phyloP scores from a whole-genome alignment of 1,140 invertebrate genomes.

The Brachionus plicatilis region DNA sequence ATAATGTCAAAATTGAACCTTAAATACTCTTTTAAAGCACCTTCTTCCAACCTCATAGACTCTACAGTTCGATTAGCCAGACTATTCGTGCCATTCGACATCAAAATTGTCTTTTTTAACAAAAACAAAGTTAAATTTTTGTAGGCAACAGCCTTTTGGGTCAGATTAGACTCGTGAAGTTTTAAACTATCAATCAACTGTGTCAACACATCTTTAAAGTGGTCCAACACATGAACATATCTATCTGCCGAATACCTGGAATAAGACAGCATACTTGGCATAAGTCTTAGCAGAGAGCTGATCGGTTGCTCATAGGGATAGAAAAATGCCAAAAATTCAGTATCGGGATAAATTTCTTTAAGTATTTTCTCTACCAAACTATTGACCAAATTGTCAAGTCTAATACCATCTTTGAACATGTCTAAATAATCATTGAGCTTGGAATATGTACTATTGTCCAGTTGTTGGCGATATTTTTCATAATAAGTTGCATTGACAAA shows the following conservation, averaged over 20 bases:
- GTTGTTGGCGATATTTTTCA: background rate
- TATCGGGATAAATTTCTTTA: slow-evolving; percentile 28
- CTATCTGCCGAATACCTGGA: background rate
- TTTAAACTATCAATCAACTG: background rate
- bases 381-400: background rate
- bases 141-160: background rate
- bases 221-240: background rate
- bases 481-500: background rate
- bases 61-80: background rate
- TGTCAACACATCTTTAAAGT: background rate
- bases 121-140: background rate
- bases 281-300: background rate
- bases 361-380: slow-evolving; percentile 16
- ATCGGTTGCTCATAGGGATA: background rate
- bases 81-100: background rate
- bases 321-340: slow-evolving; percentile 10
- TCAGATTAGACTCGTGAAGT: background rate
- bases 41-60: background rate
- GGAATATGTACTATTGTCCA: background rate
- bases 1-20: background rate
- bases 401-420: background rate
- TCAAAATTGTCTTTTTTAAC: background rate
- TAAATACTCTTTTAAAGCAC: background rate
- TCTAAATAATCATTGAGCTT: background rate
- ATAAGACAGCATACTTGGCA: slow-evolving; percentile 16